Conservation (phyloP, 2,888 invertebrate genomes). For the Endomychus coccineus region DNA sequence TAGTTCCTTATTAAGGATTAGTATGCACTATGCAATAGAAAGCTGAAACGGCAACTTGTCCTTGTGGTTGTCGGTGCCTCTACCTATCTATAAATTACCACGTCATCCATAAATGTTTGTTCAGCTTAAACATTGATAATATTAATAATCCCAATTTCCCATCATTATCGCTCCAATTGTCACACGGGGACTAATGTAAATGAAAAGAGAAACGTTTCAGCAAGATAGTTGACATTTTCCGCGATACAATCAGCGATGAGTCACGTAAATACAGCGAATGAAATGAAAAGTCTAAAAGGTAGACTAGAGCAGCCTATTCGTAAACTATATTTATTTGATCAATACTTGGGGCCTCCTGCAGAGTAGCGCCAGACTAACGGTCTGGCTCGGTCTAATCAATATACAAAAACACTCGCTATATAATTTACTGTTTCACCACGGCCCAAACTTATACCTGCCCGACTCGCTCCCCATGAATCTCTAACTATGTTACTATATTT, state of each 20-base stretch:
- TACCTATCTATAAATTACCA: too few species aligned
- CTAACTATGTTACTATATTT: constrained; percentile 37
- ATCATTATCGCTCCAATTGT: too few species aligned
- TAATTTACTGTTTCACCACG: constrained; percentile 39
- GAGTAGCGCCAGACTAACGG: constrained; percentile 41
- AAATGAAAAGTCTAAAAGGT: constrained; percentile 27
- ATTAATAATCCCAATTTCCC: too few species aligned
- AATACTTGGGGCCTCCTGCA: constrained; percentile 42
- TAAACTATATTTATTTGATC: constrained; percentile 43
- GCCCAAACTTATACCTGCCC: constrained; percentile 32
- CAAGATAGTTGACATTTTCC: constrained; percentile 10
- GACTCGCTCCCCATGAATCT: constrained; percentile 32
- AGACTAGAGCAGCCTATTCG: constrained; percentile 20
- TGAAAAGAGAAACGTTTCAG: constrained; percentile 10
- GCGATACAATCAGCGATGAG: constrained; percentile 21
- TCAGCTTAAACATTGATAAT: too few species aligned
- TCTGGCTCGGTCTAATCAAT: constrained; percentile 42
- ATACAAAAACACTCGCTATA: constrained; percentile 42
- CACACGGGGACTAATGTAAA: constrained; percentile 2
- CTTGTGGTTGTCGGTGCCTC: too few species aligned
- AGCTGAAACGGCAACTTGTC: too few species aligned
- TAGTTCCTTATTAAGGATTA: too few species aligned
- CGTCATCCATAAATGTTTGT: too few species aligned
- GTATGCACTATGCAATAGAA: too few species aligned
- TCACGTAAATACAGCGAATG: constrained; percentile 16